Base-by-base conservation (phyloP, 1,140 invertebrate species). In the Triops longicaudatus region DNA sequence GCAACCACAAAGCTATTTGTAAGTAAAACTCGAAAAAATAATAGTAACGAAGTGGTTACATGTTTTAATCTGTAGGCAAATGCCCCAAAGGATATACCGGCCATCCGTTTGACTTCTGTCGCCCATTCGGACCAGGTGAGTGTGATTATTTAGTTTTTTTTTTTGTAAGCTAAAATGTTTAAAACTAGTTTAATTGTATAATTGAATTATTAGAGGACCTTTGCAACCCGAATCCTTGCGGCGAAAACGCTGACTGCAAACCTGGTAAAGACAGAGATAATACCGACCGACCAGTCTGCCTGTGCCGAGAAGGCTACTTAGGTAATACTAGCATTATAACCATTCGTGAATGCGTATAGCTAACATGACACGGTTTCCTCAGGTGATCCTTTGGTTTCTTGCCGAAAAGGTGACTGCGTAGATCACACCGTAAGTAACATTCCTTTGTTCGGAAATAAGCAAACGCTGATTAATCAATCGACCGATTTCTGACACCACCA, bases 41-140 rank as follows among this genome's bases (percentile, higher is more conserved):
- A 31, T 77, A 78, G 44, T 79, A 80, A 43, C 78, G 79, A 74
- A 75, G 80, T 41, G 7, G 76, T 41, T 27, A 73, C 63, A 44
- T 73, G 73, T 44, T 71, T 71, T 1, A 22, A 22, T 12, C 2
- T 17, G 50, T 22, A 63, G 50, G 50, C 84, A 92, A 90, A 71
- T 96, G 93, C 83, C 93, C 93, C 3, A 90, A 87, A 81, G 91
- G 93, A 81, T 93, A 92, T 90, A 94, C 92, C 27, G 93, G 93
- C 3, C 90, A 95, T 87, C 93, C 93, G 17, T 95, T 94, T 83
- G 86, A 90, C 1, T 87, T 87, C 79, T 95, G 93, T 83, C 87
- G 92, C 80, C 91, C 90, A 74, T 94, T 93, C 81, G 90, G 73
- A 9, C 27, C 73, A 41, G 44, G 27, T 42, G 26, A 17, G 22